Percentiles rank a stretch among this genome's conserved stretches.
phyloP scores from a whole-genome alignment of 1,140 invertebrate genomes.

The Homarus americanus region DNA sequence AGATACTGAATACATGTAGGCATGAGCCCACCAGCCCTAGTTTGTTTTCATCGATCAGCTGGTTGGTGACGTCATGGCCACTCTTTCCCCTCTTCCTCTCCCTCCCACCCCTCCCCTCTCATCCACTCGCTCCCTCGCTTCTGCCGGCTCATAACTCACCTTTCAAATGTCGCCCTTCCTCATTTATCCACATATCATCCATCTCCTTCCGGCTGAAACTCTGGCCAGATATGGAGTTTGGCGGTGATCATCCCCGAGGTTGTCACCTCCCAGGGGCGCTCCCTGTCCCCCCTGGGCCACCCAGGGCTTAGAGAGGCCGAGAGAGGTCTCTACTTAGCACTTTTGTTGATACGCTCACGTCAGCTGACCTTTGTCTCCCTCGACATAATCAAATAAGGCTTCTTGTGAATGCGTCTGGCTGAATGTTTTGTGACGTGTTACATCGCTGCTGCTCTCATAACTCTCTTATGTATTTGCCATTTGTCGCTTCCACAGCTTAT shows the following conservation, averaged over 20 bases:
- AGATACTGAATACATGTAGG: background rate
- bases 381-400: no score
- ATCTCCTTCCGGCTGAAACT: background rate
- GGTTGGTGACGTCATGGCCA: slow-evolving; percentile 17
- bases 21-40: background rate
- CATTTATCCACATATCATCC: slow-evolving; percentile 11
- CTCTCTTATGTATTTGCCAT: no score
- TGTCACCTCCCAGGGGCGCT: background rate
- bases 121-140: background rate
- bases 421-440: no score
- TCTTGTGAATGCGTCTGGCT: no score
- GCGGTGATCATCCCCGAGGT: background rate
- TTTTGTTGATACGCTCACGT: no score
- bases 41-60: slow-evolving; percentile 48
- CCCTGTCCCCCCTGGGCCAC: background rate
- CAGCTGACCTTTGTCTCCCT: no score
- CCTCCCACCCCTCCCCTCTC: background rate
- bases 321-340: no score
- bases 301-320: no score
- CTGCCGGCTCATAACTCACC: slow-evolving; percentile 7
- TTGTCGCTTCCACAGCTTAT: no score
- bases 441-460: no score
- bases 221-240: background rate
- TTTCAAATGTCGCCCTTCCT: slow-evolving; percentile 5
- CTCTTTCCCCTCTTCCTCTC: background rate